Evolutionary conservation across 2,888 invertebrate genomes (phyloP).

Genomic region (Iphiclides podalirius): DNA sequence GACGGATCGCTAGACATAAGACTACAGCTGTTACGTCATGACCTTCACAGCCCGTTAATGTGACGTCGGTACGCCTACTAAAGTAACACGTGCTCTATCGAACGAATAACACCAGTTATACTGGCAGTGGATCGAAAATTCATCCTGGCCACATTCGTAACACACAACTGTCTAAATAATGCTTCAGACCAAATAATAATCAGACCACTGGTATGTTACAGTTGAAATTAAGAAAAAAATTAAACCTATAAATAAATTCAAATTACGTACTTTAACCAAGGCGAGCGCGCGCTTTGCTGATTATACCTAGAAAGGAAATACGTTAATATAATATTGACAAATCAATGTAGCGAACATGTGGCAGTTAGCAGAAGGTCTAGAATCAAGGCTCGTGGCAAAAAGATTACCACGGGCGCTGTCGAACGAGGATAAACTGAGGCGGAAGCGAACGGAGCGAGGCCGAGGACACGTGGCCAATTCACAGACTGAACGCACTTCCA

Average conservation of each 20-base stretch:
- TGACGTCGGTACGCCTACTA: constrained; percentile 67
- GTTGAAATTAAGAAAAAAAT: constrained; percentile 20
- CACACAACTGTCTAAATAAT: background rate
- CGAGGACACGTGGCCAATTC: constrained; percentile 74
- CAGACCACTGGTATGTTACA: no score
- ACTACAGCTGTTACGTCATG: constrained; percentile 63
- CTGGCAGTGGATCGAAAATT: constrained; percentile 4
- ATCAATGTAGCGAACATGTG: constrained; percentile 40
- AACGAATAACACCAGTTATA: constrained; percentile 33
- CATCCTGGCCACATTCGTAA: background rate
- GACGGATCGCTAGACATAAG: constrained; percentile 64
- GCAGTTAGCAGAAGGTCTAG: constrained; percentile 63
- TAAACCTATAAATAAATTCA: constrained; percentile 48
- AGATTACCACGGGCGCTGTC: constrained; percentile 70
- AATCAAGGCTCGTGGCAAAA: constrained; percentile 69
- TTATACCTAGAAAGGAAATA: constrained; percentile 79
- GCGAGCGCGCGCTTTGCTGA: constrained; percentile 76
- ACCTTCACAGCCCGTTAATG: constrained; percentile 62
- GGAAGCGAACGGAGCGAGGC: constrained; percentile 72
- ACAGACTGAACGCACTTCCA: constrained; percentile 57
- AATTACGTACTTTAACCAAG: constrained; percentile 77
- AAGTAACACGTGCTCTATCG: constrained; percentile 59
- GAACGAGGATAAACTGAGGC: constrained; percentile 75
- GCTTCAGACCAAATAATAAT: no score
- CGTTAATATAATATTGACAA: constrained; percentile 48